Evolutionary conservation across 2,888 invertebrate genomes (phyloP), one percentile per base, ranked within the genome.

Genomic region (Yponomeuta evonymella): DNA sequence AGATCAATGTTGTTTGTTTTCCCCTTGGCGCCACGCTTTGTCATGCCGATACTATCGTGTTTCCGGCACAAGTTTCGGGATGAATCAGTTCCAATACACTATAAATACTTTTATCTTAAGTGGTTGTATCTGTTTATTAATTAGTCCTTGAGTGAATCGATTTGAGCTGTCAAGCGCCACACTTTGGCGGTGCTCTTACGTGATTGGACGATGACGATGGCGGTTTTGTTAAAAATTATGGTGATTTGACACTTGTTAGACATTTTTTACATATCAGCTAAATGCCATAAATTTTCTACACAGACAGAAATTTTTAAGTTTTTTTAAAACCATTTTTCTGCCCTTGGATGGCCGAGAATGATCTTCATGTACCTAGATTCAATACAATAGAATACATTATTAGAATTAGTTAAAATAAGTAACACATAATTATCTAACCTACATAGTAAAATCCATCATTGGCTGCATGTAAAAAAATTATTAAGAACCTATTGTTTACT

Each of bases 101-200:
- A 58, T 58, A 58, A 91, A 90, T 89, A 90, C 91, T 92, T 89
- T 89, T 90, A 91, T 92, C 91, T 90, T 90, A 91, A 92, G 92
- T 91, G 91, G 89, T 87, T 91, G 90, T 90, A 91, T 91, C 92
- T 92, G 90, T 85, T 91, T 90, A 92, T 91, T 92, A 91, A 92
- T 91, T 92, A 91, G 85, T 83, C 84, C 85, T 83, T 80, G 84
- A 83, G 30, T 85, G 87, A 85, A 87, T 86, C 87, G 81, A 85
- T 85, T 78, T 84, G 51, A 84, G 88, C 92, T 90, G 91, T 90
- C 91, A 90, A 85, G 89, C 83, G 82, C 84, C 86, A 89, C 89
- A 88, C 91, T 90, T 89, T 90, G 90, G 85, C 90, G 90, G 90
- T 80, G 73, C 51, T 48, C 12, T 68, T 43, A 36, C 12, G 30